Evolutionary conservation across 2,888 invertebrate genomes (phyloP).

Genomic region (Drosophila tanythrix): DNA sequence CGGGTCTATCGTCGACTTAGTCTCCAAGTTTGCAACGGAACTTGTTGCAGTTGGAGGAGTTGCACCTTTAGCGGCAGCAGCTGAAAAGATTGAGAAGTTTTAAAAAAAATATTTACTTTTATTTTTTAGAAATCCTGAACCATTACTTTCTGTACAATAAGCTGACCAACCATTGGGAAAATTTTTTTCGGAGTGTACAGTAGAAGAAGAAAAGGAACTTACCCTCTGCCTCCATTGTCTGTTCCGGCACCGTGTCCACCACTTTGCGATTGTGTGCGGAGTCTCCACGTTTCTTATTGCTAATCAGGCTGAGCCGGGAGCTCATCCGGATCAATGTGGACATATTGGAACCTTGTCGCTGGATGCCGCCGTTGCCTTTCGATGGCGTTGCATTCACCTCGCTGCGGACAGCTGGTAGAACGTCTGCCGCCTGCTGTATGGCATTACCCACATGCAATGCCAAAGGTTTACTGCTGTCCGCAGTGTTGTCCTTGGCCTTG

Average conservation of each 20-base stretch:
- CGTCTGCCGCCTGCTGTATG: conserved; percentile 71
- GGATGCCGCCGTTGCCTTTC: conserved; percentile 34
- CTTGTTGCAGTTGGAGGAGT: conserved; percentile 74
- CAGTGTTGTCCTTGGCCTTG: conserved; percentile 13
- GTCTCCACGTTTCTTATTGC: conserved; percentile 82
- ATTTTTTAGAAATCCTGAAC: no score
- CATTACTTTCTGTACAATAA: no score
- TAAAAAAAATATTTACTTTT: no score
- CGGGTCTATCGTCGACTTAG: conserved; percentile 82
- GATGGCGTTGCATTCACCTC: conserved; percentile 53
- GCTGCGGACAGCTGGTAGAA: conserved; percentile 60
- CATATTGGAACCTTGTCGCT: conserved; percentile 78
- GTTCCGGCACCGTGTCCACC: conserved; percentile 49
- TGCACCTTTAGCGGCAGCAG: conserved; percentile 67
- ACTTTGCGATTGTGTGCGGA: conserved; percentile 81
- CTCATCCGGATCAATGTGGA: conserved; percentile 80
- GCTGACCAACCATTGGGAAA: no score
- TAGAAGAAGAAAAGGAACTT: conserved; percentile 11
- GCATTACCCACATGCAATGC: conserved; percentile 71
- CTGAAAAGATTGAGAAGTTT: neutral
- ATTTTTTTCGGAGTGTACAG: neutral
- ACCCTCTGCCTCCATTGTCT: conserved; percentile 56
- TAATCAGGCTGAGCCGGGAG: conserved; percentile 79
- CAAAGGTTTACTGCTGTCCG: conserved; percentile 48
- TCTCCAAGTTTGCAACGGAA: conserved; percentile 81